phyloP scores from a whole-genome alignment of 2,113 vertebrate genomes.

The Tetrao urogallus region DNA sequence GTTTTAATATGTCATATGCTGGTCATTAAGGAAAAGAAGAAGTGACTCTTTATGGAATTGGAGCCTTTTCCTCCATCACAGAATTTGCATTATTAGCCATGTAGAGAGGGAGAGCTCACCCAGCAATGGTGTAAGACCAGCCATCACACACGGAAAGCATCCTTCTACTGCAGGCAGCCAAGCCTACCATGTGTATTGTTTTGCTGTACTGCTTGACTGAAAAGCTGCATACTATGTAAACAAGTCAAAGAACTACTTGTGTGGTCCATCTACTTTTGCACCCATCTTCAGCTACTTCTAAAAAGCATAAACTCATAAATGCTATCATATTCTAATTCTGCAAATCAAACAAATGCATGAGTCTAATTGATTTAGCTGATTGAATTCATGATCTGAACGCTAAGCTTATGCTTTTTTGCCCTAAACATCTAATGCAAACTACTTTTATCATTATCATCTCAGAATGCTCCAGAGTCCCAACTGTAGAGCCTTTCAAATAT shows the following conservation, averaged over 20 bases:
- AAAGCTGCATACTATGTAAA: not conserved
- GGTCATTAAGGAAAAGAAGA: not conserved
- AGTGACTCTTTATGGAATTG: not conserved
- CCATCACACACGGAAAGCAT: not conserved
- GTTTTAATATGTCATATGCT: not conserved
- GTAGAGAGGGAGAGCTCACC: not conserved
- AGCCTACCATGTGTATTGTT: not conserved
- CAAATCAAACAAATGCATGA: not conserved
- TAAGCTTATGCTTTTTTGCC: not conserved
- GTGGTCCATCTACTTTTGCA: fast-evolving
- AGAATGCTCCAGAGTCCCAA: not conserved
- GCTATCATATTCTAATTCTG: not conserved
- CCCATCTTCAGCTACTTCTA: not conserved
- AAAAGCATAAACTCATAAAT: not conserved
- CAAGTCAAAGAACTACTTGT: not conserved
- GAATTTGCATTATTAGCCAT: not conserved
- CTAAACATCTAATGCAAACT: not conserved
- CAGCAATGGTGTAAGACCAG: not conserved
- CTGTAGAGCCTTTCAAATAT: not conserved
- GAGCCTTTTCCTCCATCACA: not conserved
- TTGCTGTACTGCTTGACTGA: not conserved
- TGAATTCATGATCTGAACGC: fast-evolving
- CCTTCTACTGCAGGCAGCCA: not conserved
- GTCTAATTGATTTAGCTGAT: not conserved
- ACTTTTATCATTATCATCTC: not conserved